phyloP scores from a whole-genome alignment of 2,888 invertebrate species.

The Seira sanloemensis region DNA sequence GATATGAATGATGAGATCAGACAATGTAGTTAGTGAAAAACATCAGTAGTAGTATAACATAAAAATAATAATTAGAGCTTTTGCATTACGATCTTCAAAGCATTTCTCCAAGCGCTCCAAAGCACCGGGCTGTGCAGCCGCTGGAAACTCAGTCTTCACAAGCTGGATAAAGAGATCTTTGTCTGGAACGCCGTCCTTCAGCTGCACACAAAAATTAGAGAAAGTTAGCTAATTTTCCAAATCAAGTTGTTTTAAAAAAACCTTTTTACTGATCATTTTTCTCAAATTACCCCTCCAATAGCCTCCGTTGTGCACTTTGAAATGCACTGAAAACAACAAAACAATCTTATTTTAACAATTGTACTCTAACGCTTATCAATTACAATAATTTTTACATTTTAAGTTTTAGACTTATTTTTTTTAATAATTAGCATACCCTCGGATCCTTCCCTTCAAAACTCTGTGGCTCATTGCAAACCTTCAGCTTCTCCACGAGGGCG shows the following conservation, averaged over 20 bases:
- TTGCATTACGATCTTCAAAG: constrained; percentile 59
- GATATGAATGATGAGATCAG: neutral
- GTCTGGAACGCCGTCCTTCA: constrained; percentile 65
- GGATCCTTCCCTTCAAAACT: constrained; percentile 37
- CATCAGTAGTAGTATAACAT: no score
- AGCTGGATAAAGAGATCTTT: constrained; percentile 53
- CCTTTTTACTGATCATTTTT: neutral
- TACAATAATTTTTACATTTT: no score
- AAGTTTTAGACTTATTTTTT: neutral
- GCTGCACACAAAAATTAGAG: constrained; percentile 19
- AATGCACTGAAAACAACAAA: constrained; percentile 44
- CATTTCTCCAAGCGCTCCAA: constrained; percentile 48
- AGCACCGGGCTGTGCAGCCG: constrained; percentile 35
- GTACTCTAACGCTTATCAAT: no score
- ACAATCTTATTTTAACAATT: no score
- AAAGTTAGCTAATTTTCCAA: neutral
- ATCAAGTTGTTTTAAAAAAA: neutral
- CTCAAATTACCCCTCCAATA: constrained; percentile 54
- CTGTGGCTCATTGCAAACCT: constrained; percentile 35
- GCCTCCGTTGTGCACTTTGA: constrained; percentile 62
- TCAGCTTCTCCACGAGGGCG: constrained; percentile 33
- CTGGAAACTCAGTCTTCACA: constrained; percentile 61
- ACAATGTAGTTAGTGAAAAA: neutral
- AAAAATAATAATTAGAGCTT: no score
- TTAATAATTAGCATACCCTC: constrained; percentile 29